These are phyloP conservation scores for Paedocypris micromegethes DNA, from an alignment of 2,797 vertebrate genomes.

Conservation along the genomic window DNA sequence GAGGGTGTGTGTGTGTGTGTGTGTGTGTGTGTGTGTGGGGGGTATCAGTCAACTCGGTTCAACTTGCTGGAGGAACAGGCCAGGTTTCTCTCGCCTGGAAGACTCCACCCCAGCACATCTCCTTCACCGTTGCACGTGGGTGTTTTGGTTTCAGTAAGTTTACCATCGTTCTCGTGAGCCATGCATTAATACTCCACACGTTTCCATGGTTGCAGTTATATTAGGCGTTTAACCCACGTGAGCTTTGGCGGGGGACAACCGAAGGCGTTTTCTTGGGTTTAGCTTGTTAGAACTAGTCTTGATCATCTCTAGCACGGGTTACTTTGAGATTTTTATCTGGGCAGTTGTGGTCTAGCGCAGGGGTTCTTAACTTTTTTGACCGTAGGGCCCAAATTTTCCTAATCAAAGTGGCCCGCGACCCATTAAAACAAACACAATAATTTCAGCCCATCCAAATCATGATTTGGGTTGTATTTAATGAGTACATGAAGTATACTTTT, in stretches of 20 bases:
- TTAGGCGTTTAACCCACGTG: constrained; percentile 10
- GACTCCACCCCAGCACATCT: constrained; percentile 27
- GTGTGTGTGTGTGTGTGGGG: constrained; percentile 26
- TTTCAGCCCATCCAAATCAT: too few species aligned
- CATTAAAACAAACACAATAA: too few species aligned
- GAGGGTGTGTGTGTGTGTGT: constrained; percentile 30
- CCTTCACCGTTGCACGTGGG: constrained; percentile 43
- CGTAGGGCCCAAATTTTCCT: too few species aligned
- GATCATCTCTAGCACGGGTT: too few species aligned
- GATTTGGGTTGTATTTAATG: too few species aligned
- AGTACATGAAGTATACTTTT: too few species aligned
- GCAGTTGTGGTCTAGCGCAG: too few species aligned
- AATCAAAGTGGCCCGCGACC: too few species aligned
- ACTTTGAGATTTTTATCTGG: too few species aligned
- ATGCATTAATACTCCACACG: constrained; percentile 40
- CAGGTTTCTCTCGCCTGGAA: background rate
- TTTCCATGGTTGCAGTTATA: constrained; percentile 46
- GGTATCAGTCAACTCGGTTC: constrained; percentile 31
- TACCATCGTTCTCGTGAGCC: constrained; percentile 38
- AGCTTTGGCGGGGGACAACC: background rate
- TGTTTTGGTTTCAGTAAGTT: constrained; percentile 44
- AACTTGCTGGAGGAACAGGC: constrained; percentile 24
- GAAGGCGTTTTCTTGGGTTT: too few species aligned
- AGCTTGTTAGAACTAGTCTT: too few species aligned
- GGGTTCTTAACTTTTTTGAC: too few species aligned